Evolutionary conservation across 1,140 invertebrate species (phyloP).

Genomic region (Drosophila teissieri): DNA sequence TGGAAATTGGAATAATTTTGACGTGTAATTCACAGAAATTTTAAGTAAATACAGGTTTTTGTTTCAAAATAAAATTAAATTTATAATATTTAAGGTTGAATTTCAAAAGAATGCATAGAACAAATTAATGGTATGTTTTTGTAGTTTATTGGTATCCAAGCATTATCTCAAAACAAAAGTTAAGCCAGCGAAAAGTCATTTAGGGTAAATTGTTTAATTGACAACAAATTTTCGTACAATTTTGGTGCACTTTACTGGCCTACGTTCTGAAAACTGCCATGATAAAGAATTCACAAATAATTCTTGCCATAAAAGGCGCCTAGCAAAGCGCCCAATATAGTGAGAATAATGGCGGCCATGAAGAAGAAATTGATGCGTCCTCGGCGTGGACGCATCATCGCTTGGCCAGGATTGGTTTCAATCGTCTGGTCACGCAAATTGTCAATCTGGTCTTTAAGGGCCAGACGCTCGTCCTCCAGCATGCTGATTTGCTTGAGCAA

Average conservation of each 20-base stretch:
- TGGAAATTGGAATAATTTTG: not conserved
- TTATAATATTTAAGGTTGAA: not conserved
- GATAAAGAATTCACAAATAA: constrained; percentile 7
- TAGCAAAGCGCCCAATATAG: constrained; percentile 10
- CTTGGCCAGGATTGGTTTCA: not conserved
- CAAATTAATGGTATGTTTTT: too few species aligned
- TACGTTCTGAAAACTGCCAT: not conserved
- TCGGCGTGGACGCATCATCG: not conserved
- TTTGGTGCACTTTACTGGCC: constrained; percentile 1
- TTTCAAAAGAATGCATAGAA: too few species aligned
- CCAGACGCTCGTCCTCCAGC: constrained; percentile 33
- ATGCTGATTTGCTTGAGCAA: constrained; percentile 23
- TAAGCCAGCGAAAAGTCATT: not conserved
- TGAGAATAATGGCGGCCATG: not conserved
- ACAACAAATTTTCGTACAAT: constrained; percentile 18
- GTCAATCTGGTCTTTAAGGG: constrained; percentile 25
- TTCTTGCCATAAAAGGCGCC: constrained; percentile 23
- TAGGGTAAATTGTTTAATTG: not conserved
- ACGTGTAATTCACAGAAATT: not conserved
- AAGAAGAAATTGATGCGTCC: not conserved
- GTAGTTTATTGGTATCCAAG: not conserved
- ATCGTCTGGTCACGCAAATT: not conserved
- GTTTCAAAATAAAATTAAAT: not conserved
- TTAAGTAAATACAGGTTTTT: not conserved
- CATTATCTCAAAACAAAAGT: not conserved